These are phyloP conservation scores for Gadus chalcogrammus DNA, from an alignment of 2,113 vertebrate species.

Conservation along the genomic window DNA sequence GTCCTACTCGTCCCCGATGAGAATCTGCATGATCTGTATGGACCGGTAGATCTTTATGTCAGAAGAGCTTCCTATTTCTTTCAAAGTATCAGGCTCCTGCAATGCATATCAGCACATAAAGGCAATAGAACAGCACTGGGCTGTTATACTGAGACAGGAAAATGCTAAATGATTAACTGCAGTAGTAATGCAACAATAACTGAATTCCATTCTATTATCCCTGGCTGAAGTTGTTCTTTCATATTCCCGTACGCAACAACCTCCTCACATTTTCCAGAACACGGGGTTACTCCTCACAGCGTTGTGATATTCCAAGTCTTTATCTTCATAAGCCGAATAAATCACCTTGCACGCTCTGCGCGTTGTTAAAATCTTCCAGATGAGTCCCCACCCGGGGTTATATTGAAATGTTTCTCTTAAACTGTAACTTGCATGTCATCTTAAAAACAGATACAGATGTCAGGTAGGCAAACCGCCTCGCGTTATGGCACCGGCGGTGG, in stretches of 20 bases:
- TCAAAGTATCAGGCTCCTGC: no score
- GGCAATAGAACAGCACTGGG: no score
- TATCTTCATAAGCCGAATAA: conserved; percentile 41
- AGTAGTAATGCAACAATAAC: neutral
- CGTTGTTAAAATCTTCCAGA: conserved; percentile 38
- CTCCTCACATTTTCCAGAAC: conserved; percentile 23
- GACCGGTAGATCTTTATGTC: no score
- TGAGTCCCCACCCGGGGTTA: conserved; percentile 10
- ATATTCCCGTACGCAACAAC: conserved; percentile 49
- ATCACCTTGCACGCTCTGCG: conserved; percentile 41
- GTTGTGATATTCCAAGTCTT: conserved; percentile 42
- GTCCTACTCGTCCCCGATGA: neutral
- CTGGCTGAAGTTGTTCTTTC: conserved; percentile 20
- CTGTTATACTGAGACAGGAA: no score
- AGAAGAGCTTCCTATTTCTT: no score
- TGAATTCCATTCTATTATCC: neutral
- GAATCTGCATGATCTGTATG: neutral
- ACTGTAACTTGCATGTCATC: neutral
- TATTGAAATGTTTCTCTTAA: neutral
- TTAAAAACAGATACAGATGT: neutral
- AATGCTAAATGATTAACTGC: neutral
- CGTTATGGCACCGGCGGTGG: neutral
- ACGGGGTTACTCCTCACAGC: conserved; percentile 4
- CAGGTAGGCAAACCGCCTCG: neutral
- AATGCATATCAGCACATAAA: no score